Evolutionary conservation across 2,797 vertebrate genomes (phyloP).

Genomic region (Oreortyx pictus): DNA sequence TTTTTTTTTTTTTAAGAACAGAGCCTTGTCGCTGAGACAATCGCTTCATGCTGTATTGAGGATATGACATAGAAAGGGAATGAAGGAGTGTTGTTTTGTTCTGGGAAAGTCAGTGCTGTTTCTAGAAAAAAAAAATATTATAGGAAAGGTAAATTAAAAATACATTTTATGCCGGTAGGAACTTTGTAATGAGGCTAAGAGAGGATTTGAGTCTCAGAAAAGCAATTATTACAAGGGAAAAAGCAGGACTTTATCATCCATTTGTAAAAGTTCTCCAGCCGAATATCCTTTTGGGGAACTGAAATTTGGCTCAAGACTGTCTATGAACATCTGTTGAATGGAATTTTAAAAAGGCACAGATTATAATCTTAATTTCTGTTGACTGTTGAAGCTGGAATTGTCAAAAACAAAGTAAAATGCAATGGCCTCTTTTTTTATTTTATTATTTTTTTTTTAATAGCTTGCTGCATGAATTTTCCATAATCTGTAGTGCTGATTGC

Average conservation of each 20-base stretch:
- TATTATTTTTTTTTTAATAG: background rate
- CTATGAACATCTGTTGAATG: conserved; percentile 68
- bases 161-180: conserved; percentile 61
- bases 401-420: background rate
- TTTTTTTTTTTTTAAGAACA: background rate
- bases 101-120: conserved; percentile 13
- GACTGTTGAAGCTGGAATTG: background rate
- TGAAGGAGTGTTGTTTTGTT: conserved; percentile 21
- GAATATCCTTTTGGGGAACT: conserved; percentile 59
- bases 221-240: conserved; percentile 42
- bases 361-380: conserved; percentile 64
- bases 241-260: conserved; percentile 40
- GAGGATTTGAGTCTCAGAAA: conserved; percentile 61
- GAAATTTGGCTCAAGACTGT: conserved; percentile 60
- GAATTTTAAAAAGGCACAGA: conserved; percentile 60
- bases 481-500: background rate
- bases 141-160: conserved; percentile 63
- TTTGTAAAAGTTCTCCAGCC: conserved; percentile 54
- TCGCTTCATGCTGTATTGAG: background rate
- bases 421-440: background rate
- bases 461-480: background rate
- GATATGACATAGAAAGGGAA: conserved; percentile 28
- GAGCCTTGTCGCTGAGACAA: background rate
- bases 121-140: conserved; percentile 60
- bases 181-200: conserved; percentile 63